Evolutionary conservation across 2,797 vertebrate genomes (phyloP), one percentile per base, ranked within the genome.

Genomic region (Enteromius radiatus): DNA sequence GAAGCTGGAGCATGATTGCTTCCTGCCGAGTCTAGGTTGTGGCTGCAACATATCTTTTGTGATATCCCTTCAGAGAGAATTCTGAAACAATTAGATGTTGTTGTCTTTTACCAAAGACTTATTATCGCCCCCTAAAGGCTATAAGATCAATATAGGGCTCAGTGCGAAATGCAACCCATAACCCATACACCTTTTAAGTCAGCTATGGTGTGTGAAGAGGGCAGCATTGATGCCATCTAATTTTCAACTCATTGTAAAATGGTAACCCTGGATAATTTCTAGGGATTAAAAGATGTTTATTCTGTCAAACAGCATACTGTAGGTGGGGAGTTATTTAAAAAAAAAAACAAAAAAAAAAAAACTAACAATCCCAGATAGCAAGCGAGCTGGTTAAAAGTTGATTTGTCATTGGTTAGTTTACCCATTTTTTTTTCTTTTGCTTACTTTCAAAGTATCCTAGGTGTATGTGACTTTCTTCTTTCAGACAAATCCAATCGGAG

Each of bases 221-320:
- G 86, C 85, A 76, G 84, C 54, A 82, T 84, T 76, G 83, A 81
- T 89, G 83, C 86, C 88, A 87, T 89, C 78, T 91, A 79, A 85
- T 77, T 73, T 86, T 90, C 79, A 86, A 73, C 52, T 80, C 68
- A 54, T 70, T 70, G 82, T 87, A 83, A 88, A 87, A 54, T 70
- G 79, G 77, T 87, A 83, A 83, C 76, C 87, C 77, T 47, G n/a
- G 9, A 10, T 88, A 86, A 91, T 88, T 89, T 84, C 45, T 19
- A 31, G 33, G 79, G 88, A 89, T 91, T 84, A 82, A 78, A 5
- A 88, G 83, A 36, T 89, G 85, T 90, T 92, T 90, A 91, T 82
- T 80, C 71, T 86, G 2, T 84, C 49, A 84, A 31, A 31, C 47
- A 49, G 9, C 3, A 4, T n/a, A n/a, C n/a, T n/a, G n/a, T 67